A percentile compares a stretch with the other conserved stretches of the same genome.
These are phyloP conservation scores for Castor canadensis DNA, from an alignment of 2,113 vertebrate species.

Conservation along the genomic window DNA sequence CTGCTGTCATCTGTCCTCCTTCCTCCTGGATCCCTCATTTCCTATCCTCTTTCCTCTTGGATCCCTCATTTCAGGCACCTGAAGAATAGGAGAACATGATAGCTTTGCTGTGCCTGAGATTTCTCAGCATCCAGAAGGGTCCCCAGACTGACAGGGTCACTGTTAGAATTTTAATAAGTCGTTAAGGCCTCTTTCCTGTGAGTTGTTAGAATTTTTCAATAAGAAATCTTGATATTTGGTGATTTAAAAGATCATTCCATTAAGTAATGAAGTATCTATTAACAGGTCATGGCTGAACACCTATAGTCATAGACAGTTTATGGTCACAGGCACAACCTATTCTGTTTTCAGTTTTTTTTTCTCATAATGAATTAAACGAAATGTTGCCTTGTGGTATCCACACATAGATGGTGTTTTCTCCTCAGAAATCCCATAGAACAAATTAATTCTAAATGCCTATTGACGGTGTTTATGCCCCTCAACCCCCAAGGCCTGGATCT, in stretches of 20 bases:
- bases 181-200: background rate
- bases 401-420: background rate
- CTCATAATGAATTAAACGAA: background rate
- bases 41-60: background rate
- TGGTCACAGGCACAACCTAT: background rate
- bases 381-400: background rate
- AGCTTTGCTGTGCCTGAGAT: background rate
- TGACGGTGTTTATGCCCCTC: background rate
- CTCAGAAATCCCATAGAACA: background rate
- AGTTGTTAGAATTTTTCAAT: background rate
- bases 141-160: background rate
- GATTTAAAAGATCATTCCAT: background rate
- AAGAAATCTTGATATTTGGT: background rate
- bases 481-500: background rate
- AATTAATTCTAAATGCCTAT: background rate
- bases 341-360: background rate
- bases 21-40: no score
- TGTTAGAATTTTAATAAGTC: background rate
- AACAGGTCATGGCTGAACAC: background rate
- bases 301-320: background rate
- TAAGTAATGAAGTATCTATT: background rate
- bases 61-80: background rate
- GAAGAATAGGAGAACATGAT: background rate
- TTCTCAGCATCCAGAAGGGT: background rate
- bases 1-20: background rate